Evolutionary conservation across 2,888 invertebrate species (phyloP), one percentile per base, ranked within the genome.

Genomic region (Lycophotia porphyrea): DNA sequence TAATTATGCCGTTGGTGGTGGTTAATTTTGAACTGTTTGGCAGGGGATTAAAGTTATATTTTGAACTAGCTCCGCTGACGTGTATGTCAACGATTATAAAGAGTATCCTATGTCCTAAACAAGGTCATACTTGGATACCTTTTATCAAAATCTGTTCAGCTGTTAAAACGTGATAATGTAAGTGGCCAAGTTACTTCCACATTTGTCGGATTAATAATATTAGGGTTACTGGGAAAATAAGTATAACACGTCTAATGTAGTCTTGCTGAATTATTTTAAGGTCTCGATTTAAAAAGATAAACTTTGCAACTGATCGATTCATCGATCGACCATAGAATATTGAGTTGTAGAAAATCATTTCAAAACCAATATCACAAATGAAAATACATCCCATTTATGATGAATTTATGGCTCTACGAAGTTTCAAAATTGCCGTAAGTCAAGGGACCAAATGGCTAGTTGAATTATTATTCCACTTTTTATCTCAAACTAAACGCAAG

Each of bases 401-500:
- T 39, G 5, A 4, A 63, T 63, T 24, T 63, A 63, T 39, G 27
- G n/a, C 0, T 63, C 39, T 63, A 63, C 39, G n/a, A 39, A 39
- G n/a, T 63, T 39, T 63, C n/a, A 39, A 63, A 63, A 39, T 39
- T 18, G n/a, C 39, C 39, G 18, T 63, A 63, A 39, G 9, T 39
- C n/a, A 63, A 39, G 44, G 49, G 11, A 18, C 21, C 34, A 55
- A 55, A 36, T 15, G 18, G 34, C 44, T 44, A 55, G 63, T 71
- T 61, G 74, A 82, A 58, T 72, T 81, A 68, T 61, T 31, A 47
- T 69, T 15, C 44, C 9, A 64, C 36, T 82, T 80, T 76, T 80
- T 66, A 42, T 68, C 49, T 70, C 52, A 47, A 42, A 79, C 42
- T 42, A 52, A 64, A 80, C 68, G 31, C 65, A 72, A 71, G 64